Evolutionary conservation across 1,140 invertebrate species (phyloP).

Genomic region (Brachionus rotundiformis): DNA sequence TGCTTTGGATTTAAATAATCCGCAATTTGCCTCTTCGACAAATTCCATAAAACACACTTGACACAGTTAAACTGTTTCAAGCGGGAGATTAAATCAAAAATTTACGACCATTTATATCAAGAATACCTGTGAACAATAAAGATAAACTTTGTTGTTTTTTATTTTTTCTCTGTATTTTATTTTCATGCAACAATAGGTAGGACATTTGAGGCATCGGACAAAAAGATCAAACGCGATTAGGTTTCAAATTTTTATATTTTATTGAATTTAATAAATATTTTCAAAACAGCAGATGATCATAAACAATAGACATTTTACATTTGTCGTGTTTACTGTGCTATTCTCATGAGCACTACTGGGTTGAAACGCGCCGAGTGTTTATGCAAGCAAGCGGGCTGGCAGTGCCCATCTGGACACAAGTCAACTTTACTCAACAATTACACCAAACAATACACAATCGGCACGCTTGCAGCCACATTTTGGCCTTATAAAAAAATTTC

Average conservation of each 20-base stretch:
- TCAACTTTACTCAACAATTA: neutral
- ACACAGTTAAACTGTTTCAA: constrained; percentile 3
- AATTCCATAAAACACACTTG: neutral
- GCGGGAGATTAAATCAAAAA: neutral
- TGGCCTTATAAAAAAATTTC: neutral
- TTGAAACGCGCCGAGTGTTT: neutral
- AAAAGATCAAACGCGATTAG: neutral
- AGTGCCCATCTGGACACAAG: neutral
- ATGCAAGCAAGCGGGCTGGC: neutral
- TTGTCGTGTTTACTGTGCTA: neutral
- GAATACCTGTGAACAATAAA: constrained; percentile 11
- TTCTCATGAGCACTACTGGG: neutral
- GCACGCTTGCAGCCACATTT: too few relatives aligned
- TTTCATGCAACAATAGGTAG: constrained; percentile 18
- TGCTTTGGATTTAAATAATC: constrained; percentile 14
- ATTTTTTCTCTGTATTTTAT: neutral
- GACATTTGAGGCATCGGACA: neutral
- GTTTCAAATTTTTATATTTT: constrained; percentile 4
- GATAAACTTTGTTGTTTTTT: neutral
- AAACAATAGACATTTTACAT: neutral
- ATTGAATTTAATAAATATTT: neutral
- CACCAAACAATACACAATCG: too few relatives aligned
- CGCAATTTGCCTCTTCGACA: neutral
- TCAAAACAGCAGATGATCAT: neutral
- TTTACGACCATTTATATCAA: constrained; percentile 12